A percentile compares a stretch with the other conserved stretches of the same genome.
phyloP scores from a whole-genome alignment of 2,888 invertebrate species.

The Stenodema calcarata region DNA sequence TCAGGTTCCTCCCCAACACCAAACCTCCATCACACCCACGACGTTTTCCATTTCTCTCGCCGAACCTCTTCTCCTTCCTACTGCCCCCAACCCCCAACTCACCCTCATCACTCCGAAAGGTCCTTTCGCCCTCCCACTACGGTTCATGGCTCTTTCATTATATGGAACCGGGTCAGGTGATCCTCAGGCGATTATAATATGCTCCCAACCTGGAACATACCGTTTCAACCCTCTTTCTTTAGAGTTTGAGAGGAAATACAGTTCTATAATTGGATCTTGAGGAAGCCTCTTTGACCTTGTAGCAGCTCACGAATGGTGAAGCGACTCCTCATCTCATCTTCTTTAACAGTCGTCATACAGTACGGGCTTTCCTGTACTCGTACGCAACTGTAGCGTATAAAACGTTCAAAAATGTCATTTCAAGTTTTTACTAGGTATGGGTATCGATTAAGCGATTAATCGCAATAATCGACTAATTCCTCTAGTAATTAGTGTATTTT shows the following conservation, averaged over 20 bases:
- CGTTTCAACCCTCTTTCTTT: background rate
- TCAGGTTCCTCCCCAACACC: background rate
- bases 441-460: no score
- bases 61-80: background rate
- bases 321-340: no score
- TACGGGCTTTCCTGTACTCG: no score
- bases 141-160: slow-evolving; percentile 15
- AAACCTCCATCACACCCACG: background rate
- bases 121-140: background rate
- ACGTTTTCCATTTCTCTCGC: background rate
- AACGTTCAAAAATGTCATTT: no score
- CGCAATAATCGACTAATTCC: no score
- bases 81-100: background rate
- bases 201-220: background rate
- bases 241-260: background rate
- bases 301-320: background rate
- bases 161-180: slow-evolving; percentile 16
- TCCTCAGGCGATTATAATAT: slow-evolving; percentile 3
- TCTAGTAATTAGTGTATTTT: no score
- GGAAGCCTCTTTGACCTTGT: background rate
- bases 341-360: no score
- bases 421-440: no score
- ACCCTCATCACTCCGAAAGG: background rate
- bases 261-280: background rate
- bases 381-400: no score